phyloP scores from a whole-genome alignment of 92 coral and sea anemone genomes.

The Scolanthus callimorphus region DNA sequence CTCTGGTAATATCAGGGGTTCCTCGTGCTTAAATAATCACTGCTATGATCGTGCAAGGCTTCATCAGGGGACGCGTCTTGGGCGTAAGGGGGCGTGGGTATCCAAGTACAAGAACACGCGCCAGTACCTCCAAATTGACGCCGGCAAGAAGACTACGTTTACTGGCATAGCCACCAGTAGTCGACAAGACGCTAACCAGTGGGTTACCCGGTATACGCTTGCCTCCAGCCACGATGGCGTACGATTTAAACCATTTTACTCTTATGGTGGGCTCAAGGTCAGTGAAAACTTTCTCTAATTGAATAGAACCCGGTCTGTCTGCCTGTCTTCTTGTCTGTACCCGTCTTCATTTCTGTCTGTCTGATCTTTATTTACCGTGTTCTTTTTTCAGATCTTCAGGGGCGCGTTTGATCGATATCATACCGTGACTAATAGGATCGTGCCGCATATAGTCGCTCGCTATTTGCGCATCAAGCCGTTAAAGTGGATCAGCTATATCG shows the following conservation, averaged over 20 bases:
- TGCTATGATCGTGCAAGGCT: constrained; percentile 61
- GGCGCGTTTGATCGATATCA: constrained; percentile 32
- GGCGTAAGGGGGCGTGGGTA: constrained; percentile 63
- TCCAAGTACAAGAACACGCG: constrained; percentile 31
- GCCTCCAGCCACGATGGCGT: constrained; percentile 31
- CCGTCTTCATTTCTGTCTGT: background rate
- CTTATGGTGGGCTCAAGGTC: constrained; percentile 62
- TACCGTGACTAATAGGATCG: constrained; percentile 2
- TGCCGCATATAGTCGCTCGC: constrained; percentile 23
- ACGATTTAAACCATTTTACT: constrained; percentile 34
- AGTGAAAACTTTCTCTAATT: no score
- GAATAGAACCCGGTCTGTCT: no score
- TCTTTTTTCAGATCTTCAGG: constrained; percentile 32
- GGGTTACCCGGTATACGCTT: constrained; percentile 50
- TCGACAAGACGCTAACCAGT: constrained; percentile 51
- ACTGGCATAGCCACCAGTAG: constrained; percentile 68
- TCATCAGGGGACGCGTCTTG: constrained; percentile 18
- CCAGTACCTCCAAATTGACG: constrained; percentile 64
- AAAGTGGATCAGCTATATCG: constrained; percentile 34
- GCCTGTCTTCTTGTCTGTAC: background rate
- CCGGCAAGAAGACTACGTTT: constrained; percentile 34
- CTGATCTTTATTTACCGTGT: background rate
- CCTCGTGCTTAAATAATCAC: constrained; percentile 37
- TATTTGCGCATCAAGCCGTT: constrained; percentile 21
- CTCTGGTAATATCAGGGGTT: constrained; percentile 52